phyloP scores from a whole-genome alignment of 64 coral and sea anemone genomes.

The Acropora tenuis region DNA sequence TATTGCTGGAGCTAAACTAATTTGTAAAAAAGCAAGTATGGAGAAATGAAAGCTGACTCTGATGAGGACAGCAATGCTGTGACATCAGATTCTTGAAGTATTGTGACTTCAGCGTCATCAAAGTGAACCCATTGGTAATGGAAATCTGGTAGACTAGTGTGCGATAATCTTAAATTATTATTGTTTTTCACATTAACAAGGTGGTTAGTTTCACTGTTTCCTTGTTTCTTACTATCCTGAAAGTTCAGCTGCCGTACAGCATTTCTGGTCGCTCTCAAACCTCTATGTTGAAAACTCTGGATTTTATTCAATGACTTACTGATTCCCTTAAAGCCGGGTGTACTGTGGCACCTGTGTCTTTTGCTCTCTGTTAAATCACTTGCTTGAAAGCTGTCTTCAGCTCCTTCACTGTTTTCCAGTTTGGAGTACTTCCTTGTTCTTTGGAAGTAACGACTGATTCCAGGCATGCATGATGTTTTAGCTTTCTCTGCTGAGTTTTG shows the following conservation, averaged over 20 bases:
- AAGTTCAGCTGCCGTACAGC: conserved; percentile 37
- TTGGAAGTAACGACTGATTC: conserved; percentile 76
- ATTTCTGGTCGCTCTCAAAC: conserved; percentile 13
- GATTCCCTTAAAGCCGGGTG: not conserved
- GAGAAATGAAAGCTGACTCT: conserved; percentile 89
- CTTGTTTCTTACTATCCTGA: not conserved
- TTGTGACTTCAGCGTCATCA: conserved; percentile 78
- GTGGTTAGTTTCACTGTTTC: not conserved
- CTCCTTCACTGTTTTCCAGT: not conserved
- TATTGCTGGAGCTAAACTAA: not conserved
- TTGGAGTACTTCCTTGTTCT: conserved; percentile 59
- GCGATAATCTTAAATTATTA: not conserved
- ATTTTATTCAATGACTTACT: conserved; percentile 22
- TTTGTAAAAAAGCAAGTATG: conserved; percentile 92
- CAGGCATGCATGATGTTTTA: conserved; percentile 68
- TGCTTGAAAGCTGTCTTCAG: not conserved
- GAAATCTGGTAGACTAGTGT: not conserved
- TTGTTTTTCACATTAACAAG: not conserved
- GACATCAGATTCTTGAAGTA: conserved; percentile 70
- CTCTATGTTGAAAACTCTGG: conserved; percentile 16
- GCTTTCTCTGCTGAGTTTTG: conserved; percentile 7
- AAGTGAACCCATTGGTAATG: conserved; percentile 78
- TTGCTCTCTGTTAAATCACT: not conserved
- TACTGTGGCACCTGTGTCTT: not conserved
- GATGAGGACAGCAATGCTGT: conserved; percentile 66